A percentile compares a stretch with the other conserved stretches of the same genome.
Conservation (phyloP, 2,113 vertebrate species). For the Herpailurus yagouaroundi region DNA sequence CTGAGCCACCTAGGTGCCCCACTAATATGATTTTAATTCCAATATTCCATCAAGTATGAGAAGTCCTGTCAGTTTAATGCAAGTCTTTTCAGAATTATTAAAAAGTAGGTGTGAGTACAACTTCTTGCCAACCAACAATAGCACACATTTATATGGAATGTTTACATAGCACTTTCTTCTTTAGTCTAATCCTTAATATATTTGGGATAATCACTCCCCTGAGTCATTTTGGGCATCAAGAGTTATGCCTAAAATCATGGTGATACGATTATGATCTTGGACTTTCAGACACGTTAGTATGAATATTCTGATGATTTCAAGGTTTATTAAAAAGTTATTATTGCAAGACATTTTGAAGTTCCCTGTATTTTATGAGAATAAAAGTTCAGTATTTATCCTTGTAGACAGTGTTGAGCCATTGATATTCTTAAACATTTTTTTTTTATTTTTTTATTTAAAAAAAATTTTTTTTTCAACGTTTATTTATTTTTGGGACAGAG, state of each 20-base stretch:
- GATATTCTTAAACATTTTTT: slow-evolving; percentile 37
- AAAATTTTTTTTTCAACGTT: too few species aligned
- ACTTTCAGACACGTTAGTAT: not conserved
- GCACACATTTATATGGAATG: not conserved
- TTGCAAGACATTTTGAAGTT: not conserved
- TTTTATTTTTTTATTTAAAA: too few species aligned
- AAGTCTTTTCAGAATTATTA: not conserved
- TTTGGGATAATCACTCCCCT: not conserved
- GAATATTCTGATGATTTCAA: not conserved
- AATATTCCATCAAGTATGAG: not conserved
- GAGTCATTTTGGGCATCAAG: not conserved
- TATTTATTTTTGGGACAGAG: too few species aligned
- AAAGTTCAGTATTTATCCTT: not conserved
- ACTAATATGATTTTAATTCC: not conserved
- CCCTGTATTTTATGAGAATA: not conserved
- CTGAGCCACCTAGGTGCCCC: too few species aligned
- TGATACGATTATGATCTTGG: not conserved
- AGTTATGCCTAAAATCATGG: not conserved
- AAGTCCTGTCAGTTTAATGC: not conserved
- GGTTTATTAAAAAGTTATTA: not conserved
- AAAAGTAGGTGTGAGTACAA: not conserved
- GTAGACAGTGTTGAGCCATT: not conserved
- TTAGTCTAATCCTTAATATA: not conserved
- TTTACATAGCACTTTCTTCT: not conserved
- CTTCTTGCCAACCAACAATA: not conserved